Conservation (phyloP, 2,797 vertebrate species). For the Rachycentron canadum region DNA sequence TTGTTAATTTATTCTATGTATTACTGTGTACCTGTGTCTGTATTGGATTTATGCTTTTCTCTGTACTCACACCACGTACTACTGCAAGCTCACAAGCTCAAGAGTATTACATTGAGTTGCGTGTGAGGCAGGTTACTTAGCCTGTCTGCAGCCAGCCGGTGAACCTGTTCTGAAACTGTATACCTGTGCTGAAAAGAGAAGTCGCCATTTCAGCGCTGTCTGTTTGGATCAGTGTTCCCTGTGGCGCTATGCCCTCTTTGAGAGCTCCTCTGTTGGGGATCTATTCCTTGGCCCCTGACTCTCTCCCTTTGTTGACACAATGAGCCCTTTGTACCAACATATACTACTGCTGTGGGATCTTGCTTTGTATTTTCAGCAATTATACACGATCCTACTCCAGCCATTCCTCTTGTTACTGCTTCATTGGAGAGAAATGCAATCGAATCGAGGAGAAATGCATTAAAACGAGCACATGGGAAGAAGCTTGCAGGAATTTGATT, state of each 20-base stretch:
- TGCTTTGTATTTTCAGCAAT: slow-evolving; percentile 67
- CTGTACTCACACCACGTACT: slow-evolving; percentile 27
- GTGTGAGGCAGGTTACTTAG: slow-evolving; percentile 59
- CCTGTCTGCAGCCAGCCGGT: slow-evolving; percentile 55
- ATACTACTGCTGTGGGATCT: slow-evolving; percentile 66
- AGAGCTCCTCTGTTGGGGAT: slow-evolving; percentile 75
- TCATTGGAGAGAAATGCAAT: slow-evolving; percentile 73
- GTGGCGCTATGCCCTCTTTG: slow-evolving; percentile 73
- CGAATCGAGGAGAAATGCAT: slow-evolving; percentile 60
- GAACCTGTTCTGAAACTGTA: slow-evolving; percentile 75
- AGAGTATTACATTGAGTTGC: slow-evolving; percentile 58
- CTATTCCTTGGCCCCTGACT: slow-evolving; percentile 75
- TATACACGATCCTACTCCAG: slow-evolving; percentile 58
- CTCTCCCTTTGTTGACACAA: slow-evolving; percentile 70
- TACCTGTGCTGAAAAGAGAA: slow-evolving; percentile 76
- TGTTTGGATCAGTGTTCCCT: slow-evolving; percentile 77
- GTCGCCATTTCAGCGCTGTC: slow-evolving; percentile 78
- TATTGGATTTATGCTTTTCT: slow-evolving; percentile 35
- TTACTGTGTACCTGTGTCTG: slow-evolving; percentile 13
- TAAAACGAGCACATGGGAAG: slow-evolving; percentile 68
- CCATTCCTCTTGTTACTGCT: slow-evolving; percentile 59
- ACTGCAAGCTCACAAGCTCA: slow-evolving; percentile 40
- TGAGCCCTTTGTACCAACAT: slow-evolving; percentile 71
- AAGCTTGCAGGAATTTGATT: slow-evolving; percentile 85
- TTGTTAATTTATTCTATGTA: background rate